A percentile compares a stretch with the other conserved stretches of the same genome.
Conservation (phyloP, 2,797 vertebrate species). For the Neostethus bicornis region DNA sequence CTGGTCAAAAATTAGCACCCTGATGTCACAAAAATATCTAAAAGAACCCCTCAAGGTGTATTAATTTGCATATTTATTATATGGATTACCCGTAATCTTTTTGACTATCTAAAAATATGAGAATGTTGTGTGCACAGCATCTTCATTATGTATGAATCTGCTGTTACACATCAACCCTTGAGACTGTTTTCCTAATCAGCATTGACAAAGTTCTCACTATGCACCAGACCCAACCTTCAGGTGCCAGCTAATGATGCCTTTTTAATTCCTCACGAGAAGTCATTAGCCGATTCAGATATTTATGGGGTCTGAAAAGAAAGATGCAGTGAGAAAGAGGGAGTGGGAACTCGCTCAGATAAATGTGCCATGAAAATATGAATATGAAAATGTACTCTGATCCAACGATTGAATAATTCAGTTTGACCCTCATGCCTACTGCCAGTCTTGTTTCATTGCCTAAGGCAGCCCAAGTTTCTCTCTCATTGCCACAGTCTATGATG, state of each 20-base stretch:
- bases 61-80: not conserved
- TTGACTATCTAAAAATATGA: constrained; percentile 14
- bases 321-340: constrained; percentile 47
- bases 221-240: constrained; percentile 60
- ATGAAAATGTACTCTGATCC: constrained; percentile 70
- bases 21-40: too few relatives aligned
- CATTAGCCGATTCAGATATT: constrained; percentile 73
- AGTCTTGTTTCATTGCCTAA: constrained; percentile 62
- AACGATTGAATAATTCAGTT: constrained; percentile 74
- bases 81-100: not conserved
- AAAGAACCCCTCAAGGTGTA: too few relatives aligned
- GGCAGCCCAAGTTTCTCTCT: constrained; percentile 54
- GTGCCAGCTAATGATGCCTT: constrained; percentile 64
- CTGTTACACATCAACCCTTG: constrained; percentile 34
- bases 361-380: constrained; percentile 70
- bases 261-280: constrained; percentile 72
- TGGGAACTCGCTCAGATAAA: constrained; percentile 55
- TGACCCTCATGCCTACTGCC: constrained; percentile 67
- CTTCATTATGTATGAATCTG: constrained; percentile 28
- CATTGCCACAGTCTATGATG: constrained; percentile 34
- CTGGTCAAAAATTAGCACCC: too few relatives aligned
- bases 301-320: constrained; percentile 59
- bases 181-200: constrained; percentile 60
- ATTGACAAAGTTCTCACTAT: constrained; percentile 53
- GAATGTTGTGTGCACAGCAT: constrained; percentile 14